Conservation (phyloP, 1,140 invertebrate species). For the Kradibia gibbosae region DNA sequence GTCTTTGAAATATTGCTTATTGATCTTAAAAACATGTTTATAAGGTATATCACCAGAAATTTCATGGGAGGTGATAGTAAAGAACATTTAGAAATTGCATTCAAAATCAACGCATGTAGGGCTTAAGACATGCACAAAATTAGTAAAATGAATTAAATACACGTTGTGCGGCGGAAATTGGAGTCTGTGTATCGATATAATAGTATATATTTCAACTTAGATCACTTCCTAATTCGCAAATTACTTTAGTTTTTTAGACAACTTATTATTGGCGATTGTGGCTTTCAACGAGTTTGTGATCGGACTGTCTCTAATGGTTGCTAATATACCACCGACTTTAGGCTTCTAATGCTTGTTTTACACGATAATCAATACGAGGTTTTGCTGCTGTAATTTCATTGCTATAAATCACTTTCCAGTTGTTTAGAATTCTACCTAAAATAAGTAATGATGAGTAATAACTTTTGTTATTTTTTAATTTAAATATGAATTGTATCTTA, state of each 20-base stretch:
- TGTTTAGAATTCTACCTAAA: too few relatives aligned
- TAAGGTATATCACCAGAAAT: not conserved
- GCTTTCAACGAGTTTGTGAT: not conserved
- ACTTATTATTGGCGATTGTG: not conserved
- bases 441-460: too few relatives aligned
- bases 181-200: not conserved
- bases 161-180: not conserved
- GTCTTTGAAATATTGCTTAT: too few relatives aligned
- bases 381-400: too few relatives aligned
- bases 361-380: too few relatives aligned
- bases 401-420: too few relatives aligned
- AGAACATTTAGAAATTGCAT: not conserved
- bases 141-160: slow-evolving; percentile 7
- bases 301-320: too few relatives aligned
- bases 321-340: too few relatives aligned
- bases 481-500: too few relatives aligned
- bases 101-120: not conserved
- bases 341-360: too few relatives aligned
- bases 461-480: too few relatives aligned
- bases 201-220: not conserved
- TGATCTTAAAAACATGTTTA: not conserved
- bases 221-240: not conserved
- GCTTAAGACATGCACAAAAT: not conserved
- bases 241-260: not conserved
- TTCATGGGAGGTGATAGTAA: not conserved